Evolutionary conservation across 2,888 invertebrate species (phyloP), one percentile per base, ranked within the genome.

Genomic region (Leptinotarsa peninsularis): DNA sequence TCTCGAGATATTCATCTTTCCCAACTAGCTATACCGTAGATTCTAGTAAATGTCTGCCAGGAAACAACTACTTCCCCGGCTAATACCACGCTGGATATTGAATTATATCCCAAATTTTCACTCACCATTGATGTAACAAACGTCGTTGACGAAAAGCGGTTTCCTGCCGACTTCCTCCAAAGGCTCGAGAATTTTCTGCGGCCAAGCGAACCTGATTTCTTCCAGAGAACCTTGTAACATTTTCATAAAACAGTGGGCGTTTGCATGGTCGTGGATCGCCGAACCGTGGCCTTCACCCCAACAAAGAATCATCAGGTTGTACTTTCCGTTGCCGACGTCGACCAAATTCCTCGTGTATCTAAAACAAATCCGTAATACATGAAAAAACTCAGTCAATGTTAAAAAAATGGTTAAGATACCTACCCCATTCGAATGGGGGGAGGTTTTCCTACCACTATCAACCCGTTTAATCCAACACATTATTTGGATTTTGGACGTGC

Each of bases 221-320:
- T 92, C 91, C 58, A 98, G 88, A 76, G 91, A 91, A 0, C 97
- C 98, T 77, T 95, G 93, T 0, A 98, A 90, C 78, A 96, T 92
- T 89, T 98, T 99, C 95, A 99, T 98, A 88, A 99, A 98, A 88
- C 99, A 99, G 86, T 99, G 98, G 0, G 98, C 94, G 85, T 98
- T 92, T 0, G 98, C 93, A 86, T 99, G 99, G 88, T 98, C 98
- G 87, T 99, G 99, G 81, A 99, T 98, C 14, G 96, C 94, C 0
- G 98, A 97, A 0, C 95, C 96, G 81, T 98, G 97, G 0, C 96
- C 96, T 86, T 98, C 96, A 23, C 97, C 96, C 99, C 99, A 99
- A 89, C 99, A 99, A n/a, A 99, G 89, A 49, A 98, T 92, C 94
- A 99, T 97, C 80, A 99, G 90, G 89, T 99, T 99, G 89, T 98